These are phyloP conservation scores for Protonibea diacanthus DNA, from an alignment of 2,797 vertebrate species.

Conservation along the genomic window DNA sequence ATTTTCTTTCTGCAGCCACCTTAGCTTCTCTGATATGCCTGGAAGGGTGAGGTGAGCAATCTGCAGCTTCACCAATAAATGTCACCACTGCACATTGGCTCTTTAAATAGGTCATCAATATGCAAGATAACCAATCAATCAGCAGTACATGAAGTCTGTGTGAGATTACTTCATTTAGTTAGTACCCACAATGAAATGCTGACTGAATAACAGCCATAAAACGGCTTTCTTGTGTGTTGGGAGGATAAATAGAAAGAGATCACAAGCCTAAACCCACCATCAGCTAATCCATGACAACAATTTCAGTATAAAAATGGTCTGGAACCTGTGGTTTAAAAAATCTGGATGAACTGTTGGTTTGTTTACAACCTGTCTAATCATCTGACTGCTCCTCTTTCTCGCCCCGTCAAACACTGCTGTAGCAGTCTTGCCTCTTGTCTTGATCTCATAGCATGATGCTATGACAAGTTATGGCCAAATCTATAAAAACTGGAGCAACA, in stretches of 20 bases:
- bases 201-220: background rate
- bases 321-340: background rate
- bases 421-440: background rate
- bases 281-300: background rate
- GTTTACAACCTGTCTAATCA: background rate
- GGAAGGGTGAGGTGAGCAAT: no score
- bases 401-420: no score
- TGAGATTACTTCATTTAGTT: background rate
- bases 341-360: background rate
- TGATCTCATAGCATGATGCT: background rate
- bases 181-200: background rate
- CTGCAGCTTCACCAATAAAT: no score
- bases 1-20: no score
- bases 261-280: background rate
- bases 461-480: background rate
- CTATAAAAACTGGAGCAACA: background rate
- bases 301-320: background rate
- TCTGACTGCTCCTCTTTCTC: background rate
- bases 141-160: background rate
- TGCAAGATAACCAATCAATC: background rate
- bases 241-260: background rate
- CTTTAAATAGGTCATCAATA: background rate
- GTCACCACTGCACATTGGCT: no score
- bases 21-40: no score
- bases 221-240: background rate